Conservation (phyloP, 2,797 vertebrate genomes). For the Epinephelus malabaricus region DNA sequence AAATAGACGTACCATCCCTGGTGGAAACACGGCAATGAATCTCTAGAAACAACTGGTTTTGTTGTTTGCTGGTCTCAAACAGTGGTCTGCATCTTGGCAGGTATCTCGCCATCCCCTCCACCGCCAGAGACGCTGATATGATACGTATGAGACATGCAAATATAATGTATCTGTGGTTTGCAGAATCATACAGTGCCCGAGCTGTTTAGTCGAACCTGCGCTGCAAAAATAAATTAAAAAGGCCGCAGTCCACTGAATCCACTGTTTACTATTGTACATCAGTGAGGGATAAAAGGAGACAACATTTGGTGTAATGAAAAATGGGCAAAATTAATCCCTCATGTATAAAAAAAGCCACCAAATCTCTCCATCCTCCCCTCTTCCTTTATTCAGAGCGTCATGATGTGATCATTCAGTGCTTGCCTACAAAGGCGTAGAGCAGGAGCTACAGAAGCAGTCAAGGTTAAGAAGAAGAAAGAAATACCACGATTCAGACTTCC, state of each 20-base stretch:
- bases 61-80: no score
- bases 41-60: no score
- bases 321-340: conserved; percentile 35
- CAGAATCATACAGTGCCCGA: no score
- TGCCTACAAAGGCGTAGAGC: neutral
- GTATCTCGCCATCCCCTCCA: no score
- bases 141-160: no score
- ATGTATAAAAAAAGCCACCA: conserved; percentile 9
- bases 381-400: neutral
- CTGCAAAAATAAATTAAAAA: neutral
- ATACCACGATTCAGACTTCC: no score
- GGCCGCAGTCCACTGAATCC: neutral
- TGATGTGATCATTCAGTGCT: conserved; percentile 21
- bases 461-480: no score
- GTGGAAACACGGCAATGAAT: no score
- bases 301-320: conserved; percentile 42
- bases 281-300: conserved; percentile 18
- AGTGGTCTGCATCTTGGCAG: no score
- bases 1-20: no score
- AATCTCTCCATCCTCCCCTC: conserved; percentile 14
- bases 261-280: conserved; percentile 26
- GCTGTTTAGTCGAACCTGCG: neutral
- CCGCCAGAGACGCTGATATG: no score
- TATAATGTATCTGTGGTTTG: no score
- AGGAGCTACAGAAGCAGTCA: neutral